Base-by-base conservation (phyloP, 2,888 invertebrate genomes). In the Latheticus oryzae region DNA sequence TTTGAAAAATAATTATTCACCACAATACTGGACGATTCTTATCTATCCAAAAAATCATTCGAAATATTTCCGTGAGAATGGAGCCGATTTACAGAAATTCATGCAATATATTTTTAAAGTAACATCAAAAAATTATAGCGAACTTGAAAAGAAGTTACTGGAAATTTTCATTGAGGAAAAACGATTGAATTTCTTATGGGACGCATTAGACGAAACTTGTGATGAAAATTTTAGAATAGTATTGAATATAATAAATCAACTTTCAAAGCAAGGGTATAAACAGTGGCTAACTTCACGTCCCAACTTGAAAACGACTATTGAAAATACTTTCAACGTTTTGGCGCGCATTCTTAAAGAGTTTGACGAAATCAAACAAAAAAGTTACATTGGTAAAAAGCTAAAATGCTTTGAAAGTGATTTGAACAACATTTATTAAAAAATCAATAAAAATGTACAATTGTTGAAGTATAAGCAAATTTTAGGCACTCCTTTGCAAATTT, bases 231-330 rank as follows among this genome's bases (percentile, higher is more conserved):
- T 40, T 1, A 8, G 15, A 12, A 8, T n/a, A 3, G 26, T 40
- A 0, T 5, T 13, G 3, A 24, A n/a, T 3, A 13, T 13, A 5
- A 24, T 40, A 3, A 3, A 24, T 2, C 12, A 11, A 1, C 5
- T 40, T 2, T 9, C 24, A 2, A 7, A 11, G 2, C 4, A 5
- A 13, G 24, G 24, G 7, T 4, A n/a, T 2, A 40, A 12, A 13
- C 40, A 40, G 23, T 40, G 40, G 40, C 7, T 40, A 7, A 40
- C 40, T 5, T n/a, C 40, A 3, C 13, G 40, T 1, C 23, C 23
- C 12, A 40, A 23, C 5, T 13, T 40, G 13, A n/a, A 23, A 13
- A 7, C 9, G 8, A 3, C 7, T 1, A 13, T 40, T 5, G 40
- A 40, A 15, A 12, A 4, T 2, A 7, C 8, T 3, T 24, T 40